Base-by-base conservation (phyloP, 2,113 vertebrate species). In the Hippocampus abdominalis region DNA sequence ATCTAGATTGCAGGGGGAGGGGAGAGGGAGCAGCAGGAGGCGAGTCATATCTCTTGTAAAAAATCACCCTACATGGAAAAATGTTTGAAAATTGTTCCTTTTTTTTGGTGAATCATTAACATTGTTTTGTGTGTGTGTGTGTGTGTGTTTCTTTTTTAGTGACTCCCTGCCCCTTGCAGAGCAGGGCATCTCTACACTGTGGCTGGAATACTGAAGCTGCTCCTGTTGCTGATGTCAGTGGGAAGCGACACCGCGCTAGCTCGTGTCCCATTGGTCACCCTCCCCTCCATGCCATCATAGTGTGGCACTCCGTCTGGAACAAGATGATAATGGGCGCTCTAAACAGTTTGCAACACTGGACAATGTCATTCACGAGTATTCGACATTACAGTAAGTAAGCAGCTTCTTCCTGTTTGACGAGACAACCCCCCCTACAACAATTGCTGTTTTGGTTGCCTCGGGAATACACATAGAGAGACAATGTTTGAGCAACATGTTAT, bases 221-320 rank as follows among this genome's bases (percentile, higher is more conserved):
- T 90, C 86, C 86, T 83, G 83, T 87, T 84, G 87, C 86, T 86
- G 86, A 64, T 65, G 80, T 79, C 80, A 85, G 79, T 71, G 71
- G 84, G 87, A 76, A 87, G 74, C 62, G 86, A 86, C 2, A 84
- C 72, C 82, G 69, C 56, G 69, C 86, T 90, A 89, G 74, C 81
- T 84, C 76, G 74, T 27, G 59, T 87, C 86, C 89, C 84, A 85
- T 88, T 88, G 84, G 88, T 86, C 82, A 56, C 85, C 84, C 80
- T 90, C 84, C 81, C 87, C 87, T 87, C 84, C 79, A 42, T 79
- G 86, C 75, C 80, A 76, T 86, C 83, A 89, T 74, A 89, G 84
- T 78, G 72, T 53, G 73, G 66, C 72, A 65, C 87, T 90, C 84
- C 85, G 85, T 81, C 91, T 93, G 89, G 76, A 92, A 93, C 81